A percentile compares a stretch with the other conserved stretches of the same genome.
Evolutionary conservation across 2,113 vertebrate genomes (phyloP).

Genomic region (Stegostoma tigrinum): DNA sequence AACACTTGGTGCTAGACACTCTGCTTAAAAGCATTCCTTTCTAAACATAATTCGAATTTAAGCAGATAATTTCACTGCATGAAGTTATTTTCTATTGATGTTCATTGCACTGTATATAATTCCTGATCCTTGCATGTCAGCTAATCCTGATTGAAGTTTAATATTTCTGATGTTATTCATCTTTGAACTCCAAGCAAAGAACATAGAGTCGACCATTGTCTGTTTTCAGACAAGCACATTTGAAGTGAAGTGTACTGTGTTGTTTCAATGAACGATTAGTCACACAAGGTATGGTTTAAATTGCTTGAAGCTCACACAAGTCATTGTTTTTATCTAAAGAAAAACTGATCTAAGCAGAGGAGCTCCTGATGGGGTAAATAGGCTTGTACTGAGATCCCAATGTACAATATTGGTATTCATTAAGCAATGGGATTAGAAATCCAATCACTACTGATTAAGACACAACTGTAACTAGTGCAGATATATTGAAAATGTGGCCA

Average conservation of each 20-base stretch:
- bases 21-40: constrained; percentile 31
- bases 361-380: not conserved
- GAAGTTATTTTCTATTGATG: not conserved
- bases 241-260: not conserved
- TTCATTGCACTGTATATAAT: constrained; percentile 13
- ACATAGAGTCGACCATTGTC: not conserved
- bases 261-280: not conserved
- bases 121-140: not conserved
- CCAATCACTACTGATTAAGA: not conserved
- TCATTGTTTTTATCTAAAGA: not conserved
- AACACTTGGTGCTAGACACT: not conserved
- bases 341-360: not conserved
- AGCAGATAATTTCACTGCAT: constrained; percentile 28
- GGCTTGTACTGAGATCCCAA: not conserved
- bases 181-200: constrained; percentile 20
- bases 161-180: constrained; percentile 18
- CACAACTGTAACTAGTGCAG: not conserved
- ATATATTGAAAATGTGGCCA: not conserved
- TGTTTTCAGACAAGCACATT: not conserved
- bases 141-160: constrained; percentile 25
- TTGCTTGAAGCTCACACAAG: not conserved
- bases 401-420: not conserved
- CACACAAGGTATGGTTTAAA: not conserved
- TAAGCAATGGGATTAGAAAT: not conserved
- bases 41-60: constrained; percentile 4